Base-by-base conservation (phyloP, 2,888 invertebrate species). In the Ormia ochracea region DNA sequence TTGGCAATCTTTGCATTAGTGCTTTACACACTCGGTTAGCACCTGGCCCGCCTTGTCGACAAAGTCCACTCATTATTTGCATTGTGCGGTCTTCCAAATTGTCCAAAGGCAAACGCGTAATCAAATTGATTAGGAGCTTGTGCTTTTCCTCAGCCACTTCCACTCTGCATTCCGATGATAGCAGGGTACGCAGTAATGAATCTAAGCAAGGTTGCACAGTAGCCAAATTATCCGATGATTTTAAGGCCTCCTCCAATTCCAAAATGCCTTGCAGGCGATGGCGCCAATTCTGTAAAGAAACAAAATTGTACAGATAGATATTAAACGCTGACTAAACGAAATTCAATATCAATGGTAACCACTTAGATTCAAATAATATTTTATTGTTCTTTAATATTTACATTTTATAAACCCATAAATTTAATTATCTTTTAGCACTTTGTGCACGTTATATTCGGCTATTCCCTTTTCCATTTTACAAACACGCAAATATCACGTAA, bases 91-190 rank as follows among this genome's bases (percentile, higher is more conserved):
- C 87, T 77, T 90, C 90, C 17, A 90, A 82, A 83, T 90, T 90
- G 78, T 90, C 90, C 72, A 90, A 82, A 2, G 90, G 90, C 38
- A 90, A 84, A 4, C 90, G 85, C 31, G 89, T 85, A 66, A 90
- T 90, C 28, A 90, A 84, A 84, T 90, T 90, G 45, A 87, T 85
- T 63, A 90, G 77, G 7, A 90, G 83, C 33, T 87, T 87, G 1
- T 88, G 85, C 66, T 90, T 90, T n/a, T 88, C 87, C 58, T 90
- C 89, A 4, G 88, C 84, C 9, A 90, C 89, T 74, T 90, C 89
- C 1, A 85, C 83, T 83, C 90, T 89, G 75, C 92, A 91, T 87
- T 94, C 94, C 77, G 93, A 92, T 36, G 93, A 91, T 19, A 95
- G 89, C 58, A 93, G 88, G 28, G 93, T 92, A 83, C 92, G 91